These are phyloP conservation scores for Cardiocondyla obscurior DNA, from an alignment of 1,140 invertebrate genomes.

Conservation along the genomic window DNA sequence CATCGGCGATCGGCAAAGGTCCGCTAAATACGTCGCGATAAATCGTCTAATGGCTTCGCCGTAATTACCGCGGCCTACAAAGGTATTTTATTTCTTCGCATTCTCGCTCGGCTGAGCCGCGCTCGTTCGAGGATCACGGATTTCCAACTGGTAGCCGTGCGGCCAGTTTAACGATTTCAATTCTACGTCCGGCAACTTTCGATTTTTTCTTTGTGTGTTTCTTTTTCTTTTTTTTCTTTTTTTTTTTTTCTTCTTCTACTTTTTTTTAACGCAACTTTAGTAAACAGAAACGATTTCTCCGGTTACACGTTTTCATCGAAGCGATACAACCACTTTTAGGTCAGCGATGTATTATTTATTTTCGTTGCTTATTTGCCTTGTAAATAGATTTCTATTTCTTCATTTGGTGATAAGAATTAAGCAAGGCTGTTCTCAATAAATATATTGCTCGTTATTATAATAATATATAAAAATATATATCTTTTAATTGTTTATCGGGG, in stretches of 20 bases:
- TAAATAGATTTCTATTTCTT: not conserved
- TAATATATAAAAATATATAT: too few relatives aligned
- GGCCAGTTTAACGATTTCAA: slow-evolving; percentile 3
- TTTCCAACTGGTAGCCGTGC: slow-evolving; percentile 20
- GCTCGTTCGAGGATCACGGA: not conserved
- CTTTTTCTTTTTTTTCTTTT: too few relatives aligned
- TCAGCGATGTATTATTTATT: slow-evolving; percentile 19
- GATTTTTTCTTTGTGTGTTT: too few relatives aligned
- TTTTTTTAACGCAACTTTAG: not conserved
- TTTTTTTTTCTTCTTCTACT: too few relatives aligned
- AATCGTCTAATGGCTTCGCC: not conserved
- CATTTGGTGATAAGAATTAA: not conserved
- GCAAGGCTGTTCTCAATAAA: not conserved
- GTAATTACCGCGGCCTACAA: not conserved
- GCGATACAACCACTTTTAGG: slow-evolving; percentile 4
- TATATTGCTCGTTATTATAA: not conserved
- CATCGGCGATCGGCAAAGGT: not conserved
- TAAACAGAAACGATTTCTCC: slow-evolving; percentile 47
- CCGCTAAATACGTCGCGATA: not conserved
- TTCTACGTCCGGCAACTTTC: slow-evolving; percentile 21
- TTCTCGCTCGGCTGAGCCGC: slow-evolving; percentile 14
- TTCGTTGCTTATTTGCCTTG: not conserved
- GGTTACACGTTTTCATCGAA: not conserved
- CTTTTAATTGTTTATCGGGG: not conserved
- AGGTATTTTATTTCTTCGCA: not conserved